A percentile compares a stretch with the other conserved stretches of the same genome.
Conservation (phyloP, 2,888 invertebrate genomes). For the Leucophenga maculata region DNA sequence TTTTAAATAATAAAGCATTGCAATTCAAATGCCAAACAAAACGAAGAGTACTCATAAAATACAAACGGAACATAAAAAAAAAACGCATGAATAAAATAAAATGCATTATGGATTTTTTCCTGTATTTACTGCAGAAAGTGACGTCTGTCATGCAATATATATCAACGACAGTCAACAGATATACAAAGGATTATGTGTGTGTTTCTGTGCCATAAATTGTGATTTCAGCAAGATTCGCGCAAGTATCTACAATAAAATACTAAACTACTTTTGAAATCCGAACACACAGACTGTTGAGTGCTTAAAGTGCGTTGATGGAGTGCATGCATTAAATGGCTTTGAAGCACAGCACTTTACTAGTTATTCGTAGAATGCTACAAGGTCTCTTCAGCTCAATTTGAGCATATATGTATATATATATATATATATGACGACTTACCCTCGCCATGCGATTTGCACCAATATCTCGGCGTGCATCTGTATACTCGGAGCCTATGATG, state of each 20-base stretch:
- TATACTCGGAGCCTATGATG: constrained; percentile 77
- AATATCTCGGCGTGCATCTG: constrained; percentile 74
- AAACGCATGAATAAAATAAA: not conserved
- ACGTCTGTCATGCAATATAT: constrained; percentile 2
- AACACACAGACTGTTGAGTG: not conserved
- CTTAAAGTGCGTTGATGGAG: constrained; percentile 13
- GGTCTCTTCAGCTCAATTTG: not conserved
- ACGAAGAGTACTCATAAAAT: not conserved
- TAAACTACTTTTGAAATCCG: not conserved
- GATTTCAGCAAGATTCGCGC: not conserved
- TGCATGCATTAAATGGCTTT: constrained; percentile 11
- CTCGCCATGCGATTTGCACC: constrained; percentile 71
- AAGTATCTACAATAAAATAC: too few relatives aligned
- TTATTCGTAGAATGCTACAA: not conserved
- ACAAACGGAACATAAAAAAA: not conserved
- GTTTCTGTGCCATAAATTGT: not conserved
- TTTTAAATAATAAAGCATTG: too few relatives aligned
- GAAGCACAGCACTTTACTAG: not conserved
- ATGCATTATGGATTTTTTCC: constrained; percentile 13
- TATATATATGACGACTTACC: constrained; percentile 67
- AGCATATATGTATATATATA: not conserved
- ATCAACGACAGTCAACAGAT: not conserved
- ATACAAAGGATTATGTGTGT: not conserved
- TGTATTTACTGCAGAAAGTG: not conserved
- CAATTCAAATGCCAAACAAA: too few relatives aligned